phyloP scores from a whole-genome alignment of 2,113 vertebrate genomes.

The Bagarius yarrelli region DNA sequence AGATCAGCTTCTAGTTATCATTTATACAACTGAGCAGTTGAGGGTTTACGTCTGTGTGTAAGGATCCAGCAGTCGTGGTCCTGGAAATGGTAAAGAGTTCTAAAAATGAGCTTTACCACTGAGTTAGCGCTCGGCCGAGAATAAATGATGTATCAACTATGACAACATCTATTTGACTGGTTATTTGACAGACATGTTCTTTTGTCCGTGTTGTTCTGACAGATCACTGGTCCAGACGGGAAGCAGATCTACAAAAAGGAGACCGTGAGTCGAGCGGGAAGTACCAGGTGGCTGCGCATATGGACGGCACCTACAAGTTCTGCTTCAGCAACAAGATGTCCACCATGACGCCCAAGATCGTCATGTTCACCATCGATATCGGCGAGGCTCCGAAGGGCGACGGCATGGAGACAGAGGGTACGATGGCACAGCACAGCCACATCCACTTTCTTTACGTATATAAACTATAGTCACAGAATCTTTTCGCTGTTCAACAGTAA shows the following conservation, averaged over 20 bases:
- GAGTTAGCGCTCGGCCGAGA: too few species aligned
- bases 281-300: slow-evolving; percentile 96
- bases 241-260: slow-evolving; percentile 97
- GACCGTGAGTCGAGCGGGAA: slow-evolving; percentile 96
- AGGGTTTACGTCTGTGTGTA: too few species aligned
- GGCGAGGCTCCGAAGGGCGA: slow-evolving; percentile 95
- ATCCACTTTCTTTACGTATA: not conserved
- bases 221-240: slow-evolving; percentile 98
- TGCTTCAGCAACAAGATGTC: slow-evolving; percentile 99
- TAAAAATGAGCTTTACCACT: too few species aligned
- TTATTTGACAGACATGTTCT: not conserved
- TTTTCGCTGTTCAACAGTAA: not conserved
- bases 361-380: slow-evolving; percentile 99
- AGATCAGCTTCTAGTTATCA: too few species aligned
- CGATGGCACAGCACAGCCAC: not conserved
- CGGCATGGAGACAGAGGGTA: slow-evolving; percentile 98
- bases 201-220: not conserved
- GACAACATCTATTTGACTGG: not conserved
- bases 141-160: not conserved
- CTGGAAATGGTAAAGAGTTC: too few species aligned
- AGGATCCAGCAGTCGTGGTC: too few species aligned
- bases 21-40: too few species aligned
- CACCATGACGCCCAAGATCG: slow-evolving; percentile 98
- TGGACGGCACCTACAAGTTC: slow-evolving; percentile 97
- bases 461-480: not conserved